phyloP scores from a whole-genome alignment of 2,888 invertebrate genomes.

The Rhodophaea formosa region DNA sequence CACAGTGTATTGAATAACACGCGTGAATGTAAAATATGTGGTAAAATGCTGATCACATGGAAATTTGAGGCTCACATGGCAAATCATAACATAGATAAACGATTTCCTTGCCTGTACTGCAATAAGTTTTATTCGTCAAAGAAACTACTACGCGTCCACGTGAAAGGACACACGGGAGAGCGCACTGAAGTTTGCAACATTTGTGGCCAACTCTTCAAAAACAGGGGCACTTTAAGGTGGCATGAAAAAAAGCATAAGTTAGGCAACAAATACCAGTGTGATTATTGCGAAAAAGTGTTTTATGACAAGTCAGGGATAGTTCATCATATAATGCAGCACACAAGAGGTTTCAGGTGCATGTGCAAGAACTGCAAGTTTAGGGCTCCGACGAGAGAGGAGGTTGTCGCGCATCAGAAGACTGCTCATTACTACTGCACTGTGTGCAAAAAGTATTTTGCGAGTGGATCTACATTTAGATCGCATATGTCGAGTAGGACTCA shows the following conservation, averaged over 20 bases:
- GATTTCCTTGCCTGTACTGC: background rate
- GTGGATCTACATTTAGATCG: background rate
- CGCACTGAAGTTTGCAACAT: background rate
- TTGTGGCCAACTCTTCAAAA: background rate
- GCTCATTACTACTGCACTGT: background rate
- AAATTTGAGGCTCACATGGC: background rate
- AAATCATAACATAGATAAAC: background rate
- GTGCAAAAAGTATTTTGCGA: background rate
- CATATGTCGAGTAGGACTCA: background rate
- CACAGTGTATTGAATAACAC: background rate
- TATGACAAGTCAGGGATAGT: background rate
- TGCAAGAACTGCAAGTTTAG: background rate
- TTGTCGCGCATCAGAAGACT: background rate
- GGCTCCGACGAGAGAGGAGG: background rate
- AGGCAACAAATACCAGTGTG: background rate
- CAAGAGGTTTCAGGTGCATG: background rate
- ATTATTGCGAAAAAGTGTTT: conserved; percentile 3
- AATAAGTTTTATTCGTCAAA: background rate
- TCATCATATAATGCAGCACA: background rate
- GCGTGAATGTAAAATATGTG: background rate
- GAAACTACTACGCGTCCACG: background rate
- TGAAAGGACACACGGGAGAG: background rate
- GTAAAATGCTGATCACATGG: background rate
- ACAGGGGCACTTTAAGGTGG: background rate
- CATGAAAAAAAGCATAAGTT: background rate